Evolutionary conservation across 2,888 invertebrate genomes (phyloP).

Genomic region (Aleiodes leptofemur): DNA sequence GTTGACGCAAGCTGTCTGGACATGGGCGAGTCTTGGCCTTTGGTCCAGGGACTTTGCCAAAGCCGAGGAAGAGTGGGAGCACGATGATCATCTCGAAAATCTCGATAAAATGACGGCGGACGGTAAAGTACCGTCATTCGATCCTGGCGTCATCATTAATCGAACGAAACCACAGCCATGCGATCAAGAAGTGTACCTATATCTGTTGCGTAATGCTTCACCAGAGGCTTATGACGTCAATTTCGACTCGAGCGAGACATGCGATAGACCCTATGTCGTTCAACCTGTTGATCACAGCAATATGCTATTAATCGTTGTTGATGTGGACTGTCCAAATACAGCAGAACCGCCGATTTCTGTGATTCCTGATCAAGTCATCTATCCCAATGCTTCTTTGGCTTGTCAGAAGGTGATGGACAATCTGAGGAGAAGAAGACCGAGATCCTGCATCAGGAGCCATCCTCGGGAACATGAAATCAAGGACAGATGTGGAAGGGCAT

Average conservation of each 20-base stretch:
- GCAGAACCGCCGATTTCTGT: conserved; percentile 76
- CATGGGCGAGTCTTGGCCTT: conserved; percentile 66
- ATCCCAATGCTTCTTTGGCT: conserved; percentile 79
- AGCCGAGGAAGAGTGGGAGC: conserved; percentile 61
- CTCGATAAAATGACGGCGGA: conserved; percentile 65
- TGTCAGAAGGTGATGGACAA: conserved; percentile 79
- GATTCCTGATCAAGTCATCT: conserved; percentile 74
- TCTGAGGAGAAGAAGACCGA: conserved; percentile 82
- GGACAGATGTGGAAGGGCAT: conserved; percentile 69
- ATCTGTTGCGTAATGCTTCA: conserved; percentile 70
- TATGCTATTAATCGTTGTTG: conserved; percentile 86
- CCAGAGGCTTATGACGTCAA: conserved; percentile 64
- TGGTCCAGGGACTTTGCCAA: conserved; percentile 65
- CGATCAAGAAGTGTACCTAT: conserved; percentile 82
- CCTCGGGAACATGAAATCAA: conserved; percentile 81
- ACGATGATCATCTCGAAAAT: conserved; percentile 61
- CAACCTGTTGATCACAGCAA: conserved; percentile 87
- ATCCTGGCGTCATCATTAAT: conserved; percentile 82
- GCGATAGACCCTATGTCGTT: conserved; percentile 82
- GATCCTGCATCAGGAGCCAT: conserved; percentile 86
- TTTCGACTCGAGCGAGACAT: conserved; percentile 57
- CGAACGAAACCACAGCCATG: conserved; percentile 90
- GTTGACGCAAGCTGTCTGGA: conserved; percentile 61
- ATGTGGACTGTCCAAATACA: conserved; percentile 78
- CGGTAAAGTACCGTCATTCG: conserved; percentile 78